Percentiles rank a stretch among this genome's conserved stretches.
Evolutionary conservation across 30 jellyfish, hydroid and myxozoan species (phyloP).

Genomic region (Nemopilema nomurai): DNA sequence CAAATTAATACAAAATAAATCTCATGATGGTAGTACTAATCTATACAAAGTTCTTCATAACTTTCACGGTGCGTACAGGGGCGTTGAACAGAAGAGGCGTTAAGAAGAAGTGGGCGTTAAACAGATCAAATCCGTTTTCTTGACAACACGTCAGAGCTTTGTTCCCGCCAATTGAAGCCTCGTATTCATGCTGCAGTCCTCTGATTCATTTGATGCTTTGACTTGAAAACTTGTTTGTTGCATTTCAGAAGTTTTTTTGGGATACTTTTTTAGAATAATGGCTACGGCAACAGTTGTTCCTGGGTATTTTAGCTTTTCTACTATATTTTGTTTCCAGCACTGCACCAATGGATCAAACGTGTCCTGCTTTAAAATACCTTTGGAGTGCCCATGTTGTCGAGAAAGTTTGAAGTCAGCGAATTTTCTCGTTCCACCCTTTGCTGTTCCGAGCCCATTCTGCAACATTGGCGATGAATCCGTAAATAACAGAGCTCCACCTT

Average conservation of each 20-base stretch:
- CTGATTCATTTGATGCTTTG: too few relatives aligned
- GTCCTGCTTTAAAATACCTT: slow-evolving; percentile 52
- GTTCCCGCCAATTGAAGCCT: too few relatives aligned
- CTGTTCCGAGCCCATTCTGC: slow-evolving; percentile 46
- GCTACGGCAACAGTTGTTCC: neutral
- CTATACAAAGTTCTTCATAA: neutral
- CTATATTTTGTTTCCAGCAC: slow-evolving; percentile 42
- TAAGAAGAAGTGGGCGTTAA: neutral
- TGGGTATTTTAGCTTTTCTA: neutral
- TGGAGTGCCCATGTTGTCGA: slow-evolving; percentile 42
- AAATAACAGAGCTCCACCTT: neutral
- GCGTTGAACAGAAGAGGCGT: neutral
- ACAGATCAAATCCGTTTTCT: neutral
- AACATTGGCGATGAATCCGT: neutral
- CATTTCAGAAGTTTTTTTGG: too few relatives aligned
- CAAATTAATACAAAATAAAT: neutral
- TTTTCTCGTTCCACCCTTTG: slow-evolving; percentile 56
- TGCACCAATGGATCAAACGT: slow-evolving; percentile 28
- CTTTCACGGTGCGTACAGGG: neutral
- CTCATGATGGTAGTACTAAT: neutral
- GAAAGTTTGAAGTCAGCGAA: slow-evolving; percentile 17
- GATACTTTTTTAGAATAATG: too few relatives aligned
- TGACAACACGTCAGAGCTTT: too few relatives aligned
- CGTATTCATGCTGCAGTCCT: too few relatives aligned
- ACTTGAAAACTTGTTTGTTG: neutral